These are phyloP conservation scores for Synergus japonicus DNA, from an alignment of 2,888 invertebrate genomes.

Conservation along the genomic window DNA sequence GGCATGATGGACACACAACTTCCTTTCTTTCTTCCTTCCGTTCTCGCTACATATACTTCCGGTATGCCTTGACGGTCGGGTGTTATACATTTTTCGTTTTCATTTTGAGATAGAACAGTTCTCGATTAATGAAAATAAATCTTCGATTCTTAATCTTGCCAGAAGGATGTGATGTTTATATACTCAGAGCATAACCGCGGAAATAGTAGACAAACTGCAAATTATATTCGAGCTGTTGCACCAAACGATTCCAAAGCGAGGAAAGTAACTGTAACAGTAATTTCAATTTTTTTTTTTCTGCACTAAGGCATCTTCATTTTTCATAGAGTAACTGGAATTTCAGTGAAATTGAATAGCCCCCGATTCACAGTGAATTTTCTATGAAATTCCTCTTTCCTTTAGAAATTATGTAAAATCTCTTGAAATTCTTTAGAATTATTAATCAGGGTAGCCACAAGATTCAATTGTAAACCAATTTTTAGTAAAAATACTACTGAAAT, in stretches of 20 bases:
- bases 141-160: constrained; percentile 42
- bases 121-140: constrained; percentile 49
- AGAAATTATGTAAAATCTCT: no score
- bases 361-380: no score
- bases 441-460: no score
- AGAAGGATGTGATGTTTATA: constrained; percentile 46
- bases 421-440: no score
- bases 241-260: neutral
- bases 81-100: constrained; percentile 42
- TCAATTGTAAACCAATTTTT: no score
- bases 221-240: neutral
- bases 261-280: no score
- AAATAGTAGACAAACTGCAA: neutral
- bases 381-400: no score
- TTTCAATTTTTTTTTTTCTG: no score
- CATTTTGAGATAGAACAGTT: constrained; percentile 38
- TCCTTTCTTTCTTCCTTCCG: constrained; percentile 70
- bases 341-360: no score
- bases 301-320: no score
- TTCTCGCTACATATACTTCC: constrained; percentile 63
- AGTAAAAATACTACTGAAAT: no score
- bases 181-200: constrained; percentile 23
- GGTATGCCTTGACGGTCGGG: constrained; percentile 53
- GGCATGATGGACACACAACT: constrained; percentile 63
- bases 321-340: no score